Percentiles rank a stretch among this genome's conserved stretches.
phyloP scores from a whole-genome alignment of 2,113 vertebrate species.

The Prolemur simus region DNA sequence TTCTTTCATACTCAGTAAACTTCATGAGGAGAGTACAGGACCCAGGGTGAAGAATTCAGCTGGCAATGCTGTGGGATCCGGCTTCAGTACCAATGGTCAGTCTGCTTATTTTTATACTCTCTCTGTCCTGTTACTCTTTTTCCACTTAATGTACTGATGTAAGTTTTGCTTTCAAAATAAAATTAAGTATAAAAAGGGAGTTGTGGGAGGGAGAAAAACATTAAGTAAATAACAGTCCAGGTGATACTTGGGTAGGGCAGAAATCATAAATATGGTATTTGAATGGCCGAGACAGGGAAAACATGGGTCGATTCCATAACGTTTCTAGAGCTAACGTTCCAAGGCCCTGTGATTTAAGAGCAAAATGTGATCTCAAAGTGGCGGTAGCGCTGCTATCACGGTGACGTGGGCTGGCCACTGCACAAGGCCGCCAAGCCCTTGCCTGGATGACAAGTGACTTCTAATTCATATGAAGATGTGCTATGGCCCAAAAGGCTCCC shows the following conservation, averaged over 20 bases:
- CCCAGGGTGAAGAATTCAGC: not conserved
- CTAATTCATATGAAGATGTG: not conserved
- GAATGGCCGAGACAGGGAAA: not conserved
- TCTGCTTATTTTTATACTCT: not conserved
- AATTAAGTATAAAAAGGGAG: constrained; percentile 27
- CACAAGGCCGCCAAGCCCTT: not conserved
- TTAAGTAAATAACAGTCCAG: constrained; percentile 4
- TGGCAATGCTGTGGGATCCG: not conserved
- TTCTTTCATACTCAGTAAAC: not conserved
- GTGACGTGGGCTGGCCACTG: not conserved
- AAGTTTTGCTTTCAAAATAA: constrained; percentile 52
- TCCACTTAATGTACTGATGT: not conserved
- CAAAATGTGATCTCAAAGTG: not conserved
- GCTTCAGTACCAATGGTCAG: fast-evolving
- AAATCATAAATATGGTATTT: not conserved
- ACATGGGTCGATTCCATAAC: not conserved
- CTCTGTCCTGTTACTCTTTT: not conserved
- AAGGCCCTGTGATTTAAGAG: not conserved
- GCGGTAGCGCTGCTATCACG: not conserved
- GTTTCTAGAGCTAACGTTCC: not conserved
- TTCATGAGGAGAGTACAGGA: not conserved
- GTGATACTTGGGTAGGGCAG: not conserved
- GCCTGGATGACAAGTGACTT: not conserved
- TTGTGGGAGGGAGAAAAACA: constrained; percentile 30
- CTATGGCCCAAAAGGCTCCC: not conserved